Evolutionary conservation across 2,113 vertebrate genomes (phyloP).

Genomic region (Pholis gunnellus): DNA sequence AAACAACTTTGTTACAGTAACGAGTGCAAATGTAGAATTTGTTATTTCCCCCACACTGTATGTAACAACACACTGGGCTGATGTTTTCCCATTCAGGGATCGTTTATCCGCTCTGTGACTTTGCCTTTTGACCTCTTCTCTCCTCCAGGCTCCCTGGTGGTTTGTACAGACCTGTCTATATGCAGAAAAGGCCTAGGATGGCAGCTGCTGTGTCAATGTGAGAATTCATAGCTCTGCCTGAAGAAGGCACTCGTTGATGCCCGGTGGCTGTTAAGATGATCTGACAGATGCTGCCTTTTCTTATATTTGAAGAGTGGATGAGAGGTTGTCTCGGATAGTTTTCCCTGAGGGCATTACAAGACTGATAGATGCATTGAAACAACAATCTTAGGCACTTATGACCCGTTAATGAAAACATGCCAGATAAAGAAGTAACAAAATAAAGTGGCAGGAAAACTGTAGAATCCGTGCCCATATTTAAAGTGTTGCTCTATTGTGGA

Average conservation of each 20-base stretch:
- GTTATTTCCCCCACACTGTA: not conserved
- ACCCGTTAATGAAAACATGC: not conserved
- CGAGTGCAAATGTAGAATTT: not conserved
- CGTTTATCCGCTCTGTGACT: conserved; percentile 50
- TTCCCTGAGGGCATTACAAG: not conserved
- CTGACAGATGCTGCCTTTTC: conserved; percentile 15
- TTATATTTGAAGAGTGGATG: not conserved
- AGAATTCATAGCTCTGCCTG: conserved; percentile 49
- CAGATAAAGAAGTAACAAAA: not conserved
- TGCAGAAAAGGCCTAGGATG: conserved; percentile 33
- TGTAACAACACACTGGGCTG: not conserved
- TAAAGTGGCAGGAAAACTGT: not conserved
- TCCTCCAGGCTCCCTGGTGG: conserved; percentile 57
- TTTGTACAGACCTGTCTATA: conserved; percentile 51
- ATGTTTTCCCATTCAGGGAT: conserved; percentile 65
- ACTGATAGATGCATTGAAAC: not conserved
- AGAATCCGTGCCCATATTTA: conserved; percentile 4
- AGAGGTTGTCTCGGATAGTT: not conserved
- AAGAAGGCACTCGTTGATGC: not conserved
- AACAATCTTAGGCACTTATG: not conserved
- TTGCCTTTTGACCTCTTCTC: conserved; percentile 57
- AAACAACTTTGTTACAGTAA: not conserved
- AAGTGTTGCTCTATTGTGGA: conserved; percentile 62
- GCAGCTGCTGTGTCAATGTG: conserved; percentile 65
- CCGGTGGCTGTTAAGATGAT: conserved; percentile 3